These are phyloP conservation scores for Leptinotarsa haldemani DNA, from an alignment of 2,888 invertebrate genomes.

Conservation along the genomic window DNA sequence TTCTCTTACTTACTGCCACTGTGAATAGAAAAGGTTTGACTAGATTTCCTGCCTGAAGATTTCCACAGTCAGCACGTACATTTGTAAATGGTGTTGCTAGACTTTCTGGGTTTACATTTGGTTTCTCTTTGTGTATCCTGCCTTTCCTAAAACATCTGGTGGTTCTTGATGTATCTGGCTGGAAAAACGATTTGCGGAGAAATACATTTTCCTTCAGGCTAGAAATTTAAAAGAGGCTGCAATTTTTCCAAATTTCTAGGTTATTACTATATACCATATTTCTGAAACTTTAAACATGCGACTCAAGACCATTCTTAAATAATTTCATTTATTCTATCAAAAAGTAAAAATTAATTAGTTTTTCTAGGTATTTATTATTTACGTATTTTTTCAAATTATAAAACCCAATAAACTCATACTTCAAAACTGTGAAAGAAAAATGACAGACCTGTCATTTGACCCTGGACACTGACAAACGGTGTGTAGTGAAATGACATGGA, in stretches of 20 bases:
- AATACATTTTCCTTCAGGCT: slow-evolving; percentile 41
- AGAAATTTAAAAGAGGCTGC: slow-evolving; percentile 19
- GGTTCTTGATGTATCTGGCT: slow-evolving; percentile 23
- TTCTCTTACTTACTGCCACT: slow-evolving; percentile 68
- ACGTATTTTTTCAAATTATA: not conserved
- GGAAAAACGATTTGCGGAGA: slow-evolving; percentile 29
- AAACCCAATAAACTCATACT: not conserved
- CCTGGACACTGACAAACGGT: no score
- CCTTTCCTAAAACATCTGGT: slow-evolving; percentile 51
- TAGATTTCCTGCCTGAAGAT: slow-evolving; percentile 66
- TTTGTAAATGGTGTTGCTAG: slow-evolving; percentile 65
- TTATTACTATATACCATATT: slow-evolving; percentile 1
- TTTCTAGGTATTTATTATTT: slow-evolving; percentile 2
- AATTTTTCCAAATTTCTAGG: slow-evolving; percentile 2
- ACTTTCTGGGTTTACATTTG: slow-evolving; percentile 55
- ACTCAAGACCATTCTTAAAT: slow-evolving; percentile 1
- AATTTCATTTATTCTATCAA: not conserved
- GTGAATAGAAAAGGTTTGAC: slow-evolving; percentile 76
- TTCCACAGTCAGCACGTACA: slow-evolving; percentile 65
- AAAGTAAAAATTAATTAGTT: not conserved
- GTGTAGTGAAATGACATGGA: no score
- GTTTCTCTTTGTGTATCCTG: slow-evolving; percentile 47
- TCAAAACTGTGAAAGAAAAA: not conserved
- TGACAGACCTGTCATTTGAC: no score
- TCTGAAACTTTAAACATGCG: slow-evolving; percentile 18